Base-by-base conservation (phyloP, 2,888 invertebrate genomes). In the Eilema caniola region DNA sequence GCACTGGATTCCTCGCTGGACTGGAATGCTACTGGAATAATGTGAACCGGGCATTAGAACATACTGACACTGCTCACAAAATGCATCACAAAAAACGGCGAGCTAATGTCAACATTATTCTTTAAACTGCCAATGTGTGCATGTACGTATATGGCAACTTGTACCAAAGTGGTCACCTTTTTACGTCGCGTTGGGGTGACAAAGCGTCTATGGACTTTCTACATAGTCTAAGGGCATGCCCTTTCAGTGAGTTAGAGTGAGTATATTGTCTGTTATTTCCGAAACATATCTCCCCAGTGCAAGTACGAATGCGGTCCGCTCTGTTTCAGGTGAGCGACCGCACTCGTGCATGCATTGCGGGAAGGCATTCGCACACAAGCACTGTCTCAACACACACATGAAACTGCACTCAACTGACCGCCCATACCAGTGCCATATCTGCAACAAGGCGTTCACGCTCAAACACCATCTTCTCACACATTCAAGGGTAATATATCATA, bases 381-480 rank as follows among this genome's bases (percentile, higher is more conserved):
- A 97, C 89, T 97, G 97, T 91, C 95, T 97, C 80, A 97, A 97
- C 89, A 98, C 98, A 57, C 98, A 98, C 90, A 94, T 97, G 76
- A 92, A 97, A 79, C 93, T 98, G 79, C 98, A 98, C 91, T 97
- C 97, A 75, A 96, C 97, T 72, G 97, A 97, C 79, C 95, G 98
- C 79, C 98, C 98, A 63, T 97, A 97, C 92, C 96, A 97, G 89
- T 98, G 98, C 89, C 95, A 96, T 73, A 97, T 97, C 91, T 98
- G 98, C 93, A 97, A 97, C 93, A 98, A 97, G 92, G 97, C 97
- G 77, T 98, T 98, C 88, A 98, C 98, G 16, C 92, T 98, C 75
- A 98, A 98, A 90, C 98, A 98, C 90, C 97, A 98, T 90, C 95
- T 98, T 82, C 96, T 97, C 76, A 97, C 97, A 77, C 97, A 97